Conservation (phyloP, 2,113 vertebrate genomes). For the Crotophaga sulcirostris region DNA sequence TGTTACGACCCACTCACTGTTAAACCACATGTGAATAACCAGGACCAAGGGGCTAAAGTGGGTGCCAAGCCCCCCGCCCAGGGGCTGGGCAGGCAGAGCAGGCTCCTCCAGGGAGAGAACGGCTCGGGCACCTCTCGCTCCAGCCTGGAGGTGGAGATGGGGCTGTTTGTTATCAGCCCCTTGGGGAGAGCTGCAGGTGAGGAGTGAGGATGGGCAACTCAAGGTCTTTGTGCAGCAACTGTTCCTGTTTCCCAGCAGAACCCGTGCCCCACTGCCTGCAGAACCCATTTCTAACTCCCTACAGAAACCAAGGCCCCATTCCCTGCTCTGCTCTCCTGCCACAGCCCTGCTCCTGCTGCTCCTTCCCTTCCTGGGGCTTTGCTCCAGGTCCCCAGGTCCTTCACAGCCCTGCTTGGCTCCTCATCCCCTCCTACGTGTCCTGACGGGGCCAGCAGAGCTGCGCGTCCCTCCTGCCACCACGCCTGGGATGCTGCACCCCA, state of each 20-base stretch:
- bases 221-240: accelerated
- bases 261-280: not conserved
- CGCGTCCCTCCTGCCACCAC: not conserved
- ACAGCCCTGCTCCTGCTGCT: not conserved
- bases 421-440: no score
- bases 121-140: not conserved
- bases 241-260: not conserved
- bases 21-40: accelerated
- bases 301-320: not conserved
- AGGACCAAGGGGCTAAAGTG: accelerated
- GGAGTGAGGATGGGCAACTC: accelerated
- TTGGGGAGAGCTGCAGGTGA: not conserved
- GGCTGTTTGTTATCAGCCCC: not conserved
- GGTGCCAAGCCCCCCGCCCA: accelerated
- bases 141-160: accelerated
- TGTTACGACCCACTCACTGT: no score
- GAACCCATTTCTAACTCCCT: accelerated
- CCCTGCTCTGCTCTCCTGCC: not conserved
- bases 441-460: not conserved
- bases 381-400: not conserved
- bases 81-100: not conserved
- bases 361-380: not conserved
- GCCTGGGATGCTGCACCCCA: not conserved
- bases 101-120: not conserved
- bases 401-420: not conserved